phyloP scores from a whole-genome alignment of 2,113 vertebrate genomes.

The Tragelaphus scriptus region DNA sequence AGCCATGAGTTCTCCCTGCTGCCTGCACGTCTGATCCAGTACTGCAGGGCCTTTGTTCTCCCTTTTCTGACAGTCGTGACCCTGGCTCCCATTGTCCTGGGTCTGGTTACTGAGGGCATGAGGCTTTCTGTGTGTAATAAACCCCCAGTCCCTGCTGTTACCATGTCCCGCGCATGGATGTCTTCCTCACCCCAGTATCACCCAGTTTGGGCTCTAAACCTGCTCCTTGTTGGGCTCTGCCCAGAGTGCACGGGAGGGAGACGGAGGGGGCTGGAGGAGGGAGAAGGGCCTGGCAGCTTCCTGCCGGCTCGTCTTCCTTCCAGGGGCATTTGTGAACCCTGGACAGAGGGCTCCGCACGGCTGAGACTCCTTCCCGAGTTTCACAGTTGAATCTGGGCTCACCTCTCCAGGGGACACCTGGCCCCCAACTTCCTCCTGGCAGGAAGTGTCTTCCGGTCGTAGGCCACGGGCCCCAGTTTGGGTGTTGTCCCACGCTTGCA shows the following conservation, averaged over 20 bases:
- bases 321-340: background rate
- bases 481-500: accelerated
- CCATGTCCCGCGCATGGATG: accelerated
- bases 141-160: background rate
- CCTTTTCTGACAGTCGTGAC: background rate
- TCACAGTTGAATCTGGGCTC: background rate
- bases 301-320: background rate
- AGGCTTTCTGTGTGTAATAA: accelerated
- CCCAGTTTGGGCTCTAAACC: background rate
- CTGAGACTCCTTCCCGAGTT: background rate
- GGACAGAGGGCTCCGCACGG: background rate
- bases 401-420: background rate
- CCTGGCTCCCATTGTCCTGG: background rate
- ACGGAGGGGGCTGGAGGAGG: background rate
- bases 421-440: background rate
- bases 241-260: background rate
- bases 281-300: background rate
- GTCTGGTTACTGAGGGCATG: background rate
- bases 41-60: accelerated
- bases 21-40: accelerated
- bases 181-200: background rate
- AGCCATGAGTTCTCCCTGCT: background rate
- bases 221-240: background rate
- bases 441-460: background rate
- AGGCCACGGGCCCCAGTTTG: accelerated